Evolutionary conservation across 2,888 invertebrate species (phyloP).

Genomic region (Parapristionchus giblindavisi): DNA sequence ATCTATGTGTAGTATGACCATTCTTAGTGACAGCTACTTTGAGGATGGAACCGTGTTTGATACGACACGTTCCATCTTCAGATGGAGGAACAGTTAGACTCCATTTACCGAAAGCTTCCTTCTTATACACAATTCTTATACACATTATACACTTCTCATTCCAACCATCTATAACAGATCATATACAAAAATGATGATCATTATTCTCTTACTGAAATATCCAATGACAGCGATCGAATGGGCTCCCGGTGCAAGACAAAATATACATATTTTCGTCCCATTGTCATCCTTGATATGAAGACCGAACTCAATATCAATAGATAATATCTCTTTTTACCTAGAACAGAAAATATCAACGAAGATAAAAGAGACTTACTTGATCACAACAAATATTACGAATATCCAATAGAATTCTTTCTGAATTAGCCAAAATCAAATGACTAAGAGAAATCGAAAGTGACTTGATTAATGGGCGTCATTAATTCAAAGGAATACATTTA

Average conservation of each 20-base stretch:
- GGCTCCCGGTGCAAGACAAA: conserved; percentile 96
- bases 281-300: no score
- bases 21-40: conserved; percentile 80
- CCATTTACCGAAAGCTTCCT: conserved; percentile 93
- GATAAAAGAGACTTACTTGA: no score
- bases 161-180: conserved; percentile 91
- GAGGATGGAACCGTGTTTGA: conserved; percentile 83
- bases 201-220: conserved; percentile 83
- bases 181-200: background rate
- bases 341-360: no score
- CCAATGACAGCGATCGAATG: conserved; percentile 87
- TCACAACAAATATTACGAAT: no score
- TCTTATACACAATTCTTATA: conserved; percentile 84
- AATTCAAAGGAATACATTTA: no score
- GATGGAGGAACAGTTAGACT: conserved; percentile 85
- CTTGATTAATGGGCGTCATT: no score
- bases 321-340: no score
- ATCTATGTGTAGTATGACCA: conserved; percentile 83
- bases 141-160: conserved; percentile 82
- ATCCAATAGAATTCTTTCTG: no score
- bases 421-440: no score
- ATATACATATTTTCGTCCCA: no score
- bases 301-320: no score
- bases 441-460: no score
- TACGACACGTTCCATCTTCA: conserved; percentile 82